phyloP scores from a whole-genome alignment of 2,113 vertebrate genomes.

The Etheostoma spectabile region DNA sequence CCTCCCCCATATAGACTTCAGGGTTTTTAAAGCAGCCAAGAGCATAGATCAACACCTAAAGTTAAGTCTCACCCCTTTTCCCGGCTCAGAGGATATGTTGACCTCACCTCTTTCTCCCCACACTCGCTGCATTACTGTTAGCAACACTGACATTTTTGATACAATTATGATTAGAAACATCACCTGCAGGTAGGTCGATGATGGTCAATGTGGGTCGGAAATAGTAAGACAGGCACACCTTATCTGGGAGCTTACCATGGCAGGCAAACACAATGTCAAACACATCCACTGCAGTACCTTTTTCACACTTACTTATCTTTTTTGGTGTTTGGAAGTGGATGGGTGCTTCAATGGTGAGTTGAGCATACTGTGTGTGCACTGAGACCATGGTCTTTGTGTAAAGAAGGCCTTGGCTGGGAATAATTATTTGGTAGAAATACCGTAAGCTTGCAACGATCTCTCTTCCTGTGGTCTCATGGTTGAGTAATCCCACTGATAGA shows the following conservation, averaged over 20 bases:
- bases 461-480: conserved; percentile 70
- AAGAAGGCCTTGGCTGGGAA: conserved; percentile 53
- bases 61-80: conserved; percentile 62
- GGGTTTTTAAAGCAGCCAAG: conserved; percentile 76
- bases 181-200: conserved; percentile 72
- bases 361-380: conserved; percentile 40
- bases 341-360: conserved; percentile 12
- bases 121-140: conserved; percentile 60
- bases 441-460: conserved; percentile 56
- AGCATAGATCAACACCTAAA: conserved; percentile 73
- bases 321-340: conserved; percentile 36
- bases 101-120: conserved; percentile 67
- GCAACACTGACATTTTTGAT: conserved; percentile 67
- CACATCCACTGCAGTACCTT: conserved; percentile 38
- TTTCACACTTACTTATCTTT: conserved; percentile 2
- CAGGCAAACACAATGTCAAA: conserved; percentile 51
- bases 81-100: conserved; percentile 74
- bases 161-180: conserved; percentile 76
- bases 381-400: conserved; percentile 56
- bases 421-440: conserved; percentile 78
- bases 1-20: conserved; percentile 58
- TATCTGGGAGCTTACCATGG: conserved; percentile 48
- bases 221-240: conserved; percentile 54
- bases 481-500: conserved; percentile 77
- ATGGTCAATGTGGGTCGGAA: conserved; percentile 47